Evolutionary conservation across 1,140 invertebrate genomes (phyloP).

Genomic region (Solenopsis fugax): DNA sequence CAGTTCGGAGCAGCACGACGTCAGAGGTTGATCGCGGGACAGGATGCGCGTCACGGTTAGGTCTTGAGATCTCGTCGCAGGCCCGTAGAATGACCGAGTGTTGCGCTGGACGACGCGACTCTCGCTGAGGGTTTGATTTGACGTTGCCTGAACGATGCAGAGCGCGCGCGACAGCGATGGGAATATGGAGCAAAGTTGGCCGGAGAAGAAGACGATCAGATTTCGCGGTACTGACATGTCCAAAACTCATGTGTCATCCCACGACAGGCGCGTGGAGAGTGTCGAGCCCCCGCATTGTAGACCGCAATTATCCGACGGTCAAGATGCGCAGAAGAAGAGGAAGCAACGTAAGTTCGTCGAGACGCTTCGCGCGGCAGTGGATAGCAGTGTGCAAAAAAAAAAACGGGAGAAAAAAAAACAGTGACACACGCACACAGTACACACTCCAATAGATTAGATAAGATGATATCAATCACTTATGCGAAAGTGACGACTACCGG

Average conservation of each 20-base stretch:
- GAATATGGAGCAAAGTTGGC: conserved; percentile 15
- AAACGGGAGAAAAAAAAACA: background rate
- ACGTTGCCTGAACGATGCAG: background rate
- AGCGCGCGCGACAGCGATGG: background rate
- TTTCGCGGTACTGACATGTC: conserved; percentile 26
- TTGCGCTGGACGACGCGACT: background rate
- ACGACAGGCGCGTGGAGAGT: conserved; percentile 26
- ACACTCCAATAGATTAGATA: conserved; percentile 6
- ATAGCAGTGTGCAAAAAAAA: too few species aligned
- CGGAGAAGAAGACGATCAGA: conserved; percentile 41
- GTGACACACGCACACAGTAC: background rate
- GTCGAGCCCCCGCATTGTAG: background rate
- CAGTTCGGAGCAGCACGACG: background rate
- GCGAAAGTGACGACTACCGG: too few species aligned
- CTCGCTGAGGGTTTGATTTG: background rate
- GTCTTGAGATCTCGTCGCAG: background rate
- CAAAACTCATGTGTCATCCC: conserved; percentile 19
- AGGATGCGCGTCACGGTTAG: background rate
- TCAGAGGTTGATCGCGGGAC: background rate
- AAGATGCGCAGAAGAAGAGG: conserved; percentile 27
- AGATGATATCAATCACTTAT: background rate
- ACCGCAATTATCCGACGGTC: conserved; percentile 39
- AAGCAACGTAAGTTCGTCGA: conserved; percentile 61
- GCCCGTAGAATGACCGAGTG: conserved; percentile 12
- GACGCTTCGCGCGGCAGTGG: background rate